These are phyloP conservation scores for Epirrhoe tristata DNA, from an alignment of 2,888 invertebrate species.

Conservation along the genomic window DNA sequence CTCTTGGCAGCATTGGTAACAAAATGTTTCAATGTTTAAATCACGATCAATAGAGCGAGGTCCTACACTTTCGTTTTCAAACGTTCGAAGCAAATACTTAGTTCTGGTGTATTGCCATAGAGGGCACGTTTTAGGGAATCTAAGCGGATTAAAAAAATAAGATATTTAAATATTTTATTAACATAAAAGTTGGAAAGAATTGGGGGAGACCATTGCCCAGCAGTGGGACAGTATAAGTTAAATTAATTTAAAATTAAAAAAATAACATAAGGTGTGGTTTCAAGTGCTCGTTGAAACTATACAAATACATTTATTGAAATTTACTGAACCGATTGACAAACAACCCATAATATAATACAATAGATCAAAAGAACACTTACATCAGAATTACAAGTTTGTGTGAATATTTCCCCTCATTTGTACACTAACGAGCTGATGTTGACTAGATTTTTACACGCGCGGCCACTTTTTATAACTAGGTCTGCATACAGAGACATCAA, in stretches of 20 bases:
- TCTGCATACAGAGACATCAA: slow-evolving; percentile 31
- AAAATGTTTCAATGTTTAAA: not conserved
- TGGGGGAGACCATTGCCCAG: too few species aligned
- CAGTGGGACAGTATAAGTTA: too few species aligned
- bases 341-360: not conserved
- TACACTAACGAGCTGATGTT: slow-evolving; percentile 39
- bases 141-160: too few species aligned
- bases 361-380: slow-evolving; percentile 6
- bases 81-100: not conserved
- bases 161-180: too few species aligned
- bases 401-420: slow-evolving; percentile 28
- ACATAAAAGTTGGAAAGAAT: too few species aligned
- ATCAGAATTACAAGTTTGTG: slow-evolving; percentile 12
- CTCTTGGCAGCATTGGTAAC: slow-evolving; percentile 21
- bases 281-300: not conserved
- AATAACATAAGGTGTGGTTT: too few species aligned
- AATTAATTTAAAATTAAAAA: too few species aligned
- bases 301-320: not conserved
- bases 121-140: slow-evolving; percentile 24
- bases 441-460: slow-evolving; percentile 41
- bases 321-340: not conserved
- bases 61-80: slow-evolving; percentile 12
- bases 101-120: slow-evolving; percentile 19
- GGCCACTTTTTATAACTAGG: slow-evolving; percentile 40
- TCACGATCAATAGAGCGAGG: not conserved